Evolutionary conservation across 1,140 invertebrate species (phyloP), one percentile per base, ranked within the genome.

Genomic region (Leptinotarsa undecemlineata): DNA sequence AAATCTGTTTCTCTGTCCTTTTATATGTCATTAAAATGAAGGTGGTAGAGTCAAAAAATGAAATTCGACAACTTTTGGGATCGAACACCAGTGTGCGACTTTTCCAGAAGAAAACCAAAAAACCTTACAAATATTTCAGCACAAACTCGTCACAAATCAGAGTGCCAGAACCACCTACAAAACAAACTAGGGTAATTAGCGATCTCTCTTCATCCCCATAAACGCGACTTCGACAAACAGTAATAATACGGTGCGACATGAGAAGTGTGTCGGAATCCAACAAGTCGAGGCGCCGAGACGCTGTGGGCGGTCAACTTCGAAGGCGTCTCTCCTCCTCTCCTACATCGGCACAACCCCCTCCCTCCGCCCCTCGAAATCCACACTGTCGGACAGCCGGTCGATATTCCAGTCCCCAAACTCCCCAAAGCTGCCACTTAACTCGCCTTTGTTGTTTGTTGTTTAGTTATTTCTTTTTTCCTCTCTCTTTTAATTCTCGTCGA

Each of bases 241-340:
- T 76, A 81, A 81, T 81, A 81, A 81, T 81, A 71, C 77, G 76
- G 78, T 81, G 77, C 74, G 78, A 81, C 79, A 81, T 76, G 77
- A 79, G 76, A 81, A 82, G 81, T 81, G 78, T 82, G 81, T 81
- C 77, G 81, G 77, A 82, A 82, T 82, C 81, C 81, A 82, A 82
- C 81, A 82, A 82, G 81, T 82, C 81, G 78, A 76, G 81, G 81
- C 81, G 78, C 78, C 79, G 74, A 74, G 79, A 79, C 81, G 80
- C 80, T 81, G 72, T 80, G 74, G 80, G 80, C 80, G 80, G 80
- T 80, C 80, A 80, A 79, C 77, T 79, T 63, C n/a, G 33, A 47
- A 68, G 66, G 66, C 66, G 66, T 68, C 66, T 68, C 78, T 74
- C 76, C 71, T 73, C 64, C 20, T 62, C 71, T 26, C 63, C 42